A percentile compares a stretch with the other conserved stretches of the same genome.
These are phyloP conservation scores for Cephus runcator DNA, from an alignment of 2,888 invertebrate species.

Conservation along the genomic window DNA sequence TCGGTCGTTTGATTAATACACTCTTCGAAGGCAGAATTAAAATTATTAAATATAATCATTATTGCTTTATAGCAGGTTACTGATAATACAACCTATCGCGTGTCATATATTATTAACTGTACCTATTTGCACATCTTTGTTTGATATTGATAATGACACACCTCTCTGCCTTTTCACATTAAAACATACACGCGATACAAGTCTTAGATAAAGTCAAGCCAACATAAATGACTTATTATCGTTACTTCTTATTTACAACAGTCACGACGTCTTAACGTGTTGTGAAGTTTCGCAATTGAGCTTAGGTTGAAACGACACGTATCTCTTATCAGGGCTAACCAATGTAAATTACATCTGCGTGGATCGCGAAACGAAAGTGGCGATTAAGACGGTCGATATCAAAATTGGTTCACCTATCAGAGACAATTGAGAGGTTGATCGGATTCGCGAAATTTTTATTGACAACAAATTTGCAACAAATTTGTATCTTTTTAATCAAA, in stretches of 20 bases:
- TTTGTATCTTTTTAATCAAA: not conserved
- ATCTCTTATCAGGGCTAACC: not conserved
- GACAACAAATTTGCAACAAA: accelerated
- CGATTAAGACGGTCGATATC: not conserved
- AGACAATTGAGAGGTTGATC: not conserved
- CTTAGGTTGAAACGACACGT: not conserved
- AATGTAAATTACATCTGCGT: not conserved
- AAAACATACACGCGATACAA: slow-evolving; percentile 1
- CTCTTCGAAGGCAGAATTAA: not conserved
- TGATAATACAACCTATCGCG: not conserved
- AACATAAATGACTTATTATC: slow-evolving; percentile 31
- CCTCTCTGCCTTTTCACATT: slow-evolving; percentile 17
- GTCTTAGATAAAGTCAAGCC: slow-evolving; percentile 25
- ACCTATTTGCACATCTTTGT: slow-evolving; percentile 5
- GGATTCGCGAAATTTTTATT: not conserved
- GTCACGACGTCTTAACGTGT: not conserved
- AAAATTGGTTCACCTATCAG: not conserved
- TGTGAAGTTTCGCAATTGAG: not conserved
- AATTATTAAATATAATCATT: not conserved
- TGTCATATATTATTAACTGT: not conserved
- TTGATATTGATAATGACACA: slow-evolving; percentile 23
- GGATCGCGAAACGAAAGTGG: not conserved
- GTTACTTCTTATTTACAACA: slow-evolving; percentile 20
- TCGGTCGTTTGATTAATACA: not conserved
- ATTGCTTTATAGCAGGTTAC: not conserved